These are phyloP conservation scores for Micrasema longulum DNA, from an alignment of 1,140 invertebrate species.

Conservation along the genomic window DNA sequence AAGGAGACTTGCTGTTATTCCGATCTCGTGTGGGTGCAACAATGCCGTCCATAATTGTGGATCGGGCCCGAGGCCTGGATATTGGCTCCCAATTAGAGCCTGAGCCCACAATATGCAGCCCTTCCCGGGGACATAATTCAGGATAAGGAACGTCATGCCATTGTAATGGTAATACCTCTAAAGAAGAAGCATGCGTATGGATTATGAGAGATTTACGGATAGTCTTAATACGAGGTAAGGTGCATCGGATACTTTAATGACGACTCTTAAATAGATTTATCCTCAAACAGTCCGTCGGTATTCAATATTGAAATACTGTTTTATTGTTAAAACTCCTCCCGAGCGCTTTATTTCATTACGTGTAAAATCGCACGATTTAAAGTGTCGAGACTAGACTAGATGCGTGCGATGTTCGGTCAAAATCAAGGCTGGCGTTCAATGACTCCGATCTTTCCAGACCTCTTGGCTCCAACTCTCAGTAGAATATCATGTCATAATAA, in stretches of 20 bases:
- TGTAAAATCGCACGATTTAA: no score
- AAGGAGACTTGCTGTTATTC: conserved; percentile 32
- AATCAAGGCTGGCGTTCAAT: background rate
- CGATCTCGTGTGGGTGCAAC: conserved; percentile 35
- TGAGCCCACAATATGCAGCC: conserved; percentile 25
- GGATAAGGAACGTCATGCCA: conserved; percentile 49
- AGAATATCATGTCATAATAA: conserved; percentile 9
- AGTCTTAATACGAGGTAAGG: conserved; percentile 34
- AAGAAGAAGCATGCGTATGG: conserved; percentile 44
- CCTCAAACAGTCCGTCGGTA: no score
- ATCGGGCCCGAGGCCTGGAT: conserved; percentile 3
- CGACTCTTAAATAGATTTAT: no score
- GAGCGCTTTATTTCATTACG: no score
- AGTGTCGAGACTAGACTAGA: no score
- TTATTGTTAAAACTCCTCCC: no score
- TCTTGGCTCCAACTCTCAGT: conserved; percentile 7
- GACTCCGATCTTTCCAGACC: conserved; percentile 11
- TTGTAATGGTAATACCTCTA: conserved; percentile 52
- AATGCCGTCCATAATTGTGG: conserved; percentile 35
- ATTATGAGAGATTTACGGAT: conserved; percentile 54
- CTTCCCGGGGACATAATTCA: conserved; percentile 51
- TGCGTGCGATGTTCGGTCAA: background rate
- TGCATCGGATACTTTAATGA: conserved; percentile 33
- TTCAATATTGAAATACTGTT: no score
- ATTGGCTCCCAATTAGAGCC: conserved; percentile 42